These are phyloP conservation scores for Cheumatopsyche charites DNA, from an alignment of 1,140 invertebrate species.

Conservation along the genomic window DNA sequence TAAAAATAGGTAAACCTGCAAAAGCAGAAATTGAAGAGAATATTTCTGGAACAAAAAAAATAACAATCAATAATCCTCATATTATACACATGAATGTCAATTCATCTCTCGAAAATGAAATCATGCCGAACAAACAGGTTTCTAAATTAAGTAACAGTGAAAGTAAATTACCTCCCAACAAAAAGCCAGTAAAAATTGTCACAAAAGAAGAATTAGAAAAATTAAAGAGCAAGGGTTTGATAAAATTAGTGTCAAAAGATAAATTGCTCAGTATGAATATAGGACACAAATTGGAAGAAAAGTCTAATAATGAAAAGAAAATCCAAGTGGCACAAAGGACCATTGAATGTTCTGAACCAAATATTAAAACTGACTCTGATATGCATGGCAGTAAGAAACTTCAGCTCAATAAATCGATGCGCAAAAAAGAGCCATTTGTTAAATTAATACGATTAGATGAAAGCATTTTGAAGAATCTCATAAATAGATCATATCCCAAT, in stretches of 20 bases:
- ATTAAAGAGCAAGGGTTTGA: slow-evolving; percentile 56
- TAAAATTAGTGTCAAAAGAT: slow-evolving; percentile 50
- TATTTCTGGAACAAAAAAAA: no score
- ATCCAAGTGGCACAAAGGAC: background rate
- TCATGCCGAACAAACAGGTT: no score
- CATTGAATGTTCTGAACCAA: background rate
- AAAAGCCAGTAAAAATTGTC: slow-evolving; percentile 25
- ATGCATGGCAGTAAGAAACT: background rate
- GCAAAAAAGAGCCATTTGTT: background rate
- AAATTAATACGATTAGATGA: background rate
- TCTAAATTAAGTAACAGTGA: background rate
- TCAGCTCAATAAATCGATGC: background rate
- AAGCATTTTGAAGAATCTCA: no score
- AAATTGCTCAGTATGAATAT: slow-evolving; percentile 12
- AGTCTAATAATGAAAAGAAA: background rate
- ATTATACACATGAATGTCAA: no score
- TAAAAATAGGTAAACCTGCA: no score
- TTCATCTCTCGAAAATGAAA: no score
- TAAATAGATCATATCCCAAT: no score
- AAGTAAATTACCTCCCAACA: background rate
- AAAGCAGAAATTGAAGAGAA: background rate
- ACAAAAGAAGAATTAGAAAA: slow-evolving; percentile 54
- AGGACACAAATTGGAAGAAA: background rate
- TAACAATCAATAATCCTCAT: no score
- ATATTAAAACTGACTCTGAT: background rate